These are phyloP conservation scores for Phortica variegata DNA, from an alignment of 1,140 invertebrate genomes.

Conservation along the genomic window DNA sequence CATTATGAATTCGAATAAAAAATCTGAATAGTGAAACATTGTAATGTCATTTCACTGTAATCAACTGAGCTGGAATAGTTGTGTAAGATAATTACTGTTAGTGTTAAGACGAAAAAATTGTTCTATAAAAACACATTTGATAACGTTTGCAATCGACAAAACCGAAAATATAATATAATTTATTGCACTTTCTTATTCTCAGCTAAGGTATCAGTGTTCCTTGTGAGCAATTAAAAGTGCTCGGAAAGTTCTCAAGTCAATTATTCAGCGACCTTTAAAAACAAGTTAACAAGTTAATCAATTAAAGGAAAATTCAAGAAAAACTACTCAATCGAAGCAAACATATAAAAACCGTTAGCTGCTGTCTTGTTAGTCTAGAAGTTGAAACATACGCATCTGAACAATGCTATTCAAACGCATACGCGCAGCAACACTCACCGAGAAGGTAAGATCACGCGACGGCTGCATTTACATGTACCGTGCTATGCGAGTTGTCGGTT, in stretches of 20 bases:
- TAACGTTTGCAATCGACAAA: too few relatives aligned
- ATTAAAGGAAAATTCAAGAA: constrained; percentile 26
- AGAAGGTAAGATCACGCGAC: constrained; percentile 22
- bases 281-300: constrained; percentile 31
- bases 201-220: not conserved
- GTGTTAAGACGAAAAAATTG: too few relatives aligned
- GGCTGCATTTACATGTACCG: constrained; percentile 37
- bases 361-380: not conserved
- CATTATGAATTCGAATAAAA: too few relatives aligned
- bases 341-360: constrained; percentile 1
- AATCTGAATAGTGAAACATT: too few relatives aligned
- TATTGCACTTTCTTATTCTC: too few relatives aligned
- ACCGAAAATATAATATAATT: too few relatives aligned
- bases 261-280: constrained; percentile 32
- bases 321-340: constrained; percentile 13
- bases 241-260: constrained; percentile 36
- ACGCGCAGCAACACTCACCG: constrained; percentile 28
- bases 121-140: too few relatives aligned
- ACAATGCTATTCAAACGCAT: constrained; percentile 35
- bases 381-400: not conserved
- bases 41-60: too few relatives aligned
- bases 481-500: constrained; percentile 38
- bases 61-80: too few relatives aligned
- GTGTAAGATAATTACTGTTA: too few relatives aligned
- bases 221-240: not conserved